Conservation (phyloP, 2,797 vertebrate genomes). For the Coregonus suidteri region DNA sequence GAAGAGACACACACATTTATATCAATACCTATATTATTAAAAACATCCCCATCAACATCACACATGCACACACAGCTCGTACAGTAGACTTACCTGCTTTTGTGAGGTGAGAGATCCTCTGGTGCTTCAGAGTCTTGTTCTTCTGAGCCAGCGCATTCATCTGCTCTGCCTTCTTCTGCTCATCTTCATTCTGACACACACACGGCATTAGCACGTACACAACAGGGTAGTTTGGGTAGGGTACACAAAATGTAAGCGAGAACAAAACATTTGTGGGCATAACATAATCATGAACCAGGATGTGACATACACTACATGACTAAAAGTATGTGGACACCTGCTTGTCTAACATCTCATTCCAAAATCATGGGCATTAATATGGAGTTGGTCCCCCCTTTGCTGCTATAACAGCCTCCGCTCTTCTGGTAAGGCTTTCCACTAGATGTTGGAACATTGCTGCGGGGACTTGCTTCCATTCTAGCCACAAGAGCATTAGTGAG, state of each 20-base stretch:
- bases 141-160: constrained; percentile 13
- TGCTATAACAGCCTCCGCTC: too few species aligned
- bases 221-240: neutral
- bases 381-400: too few species aligned
- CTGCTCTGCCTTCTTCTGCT: constrained; percentile 27
- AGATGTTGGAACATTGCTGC: too few species aligned
- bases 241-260: neutral
- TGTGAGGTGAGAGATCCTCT: constrained; percentile 13
- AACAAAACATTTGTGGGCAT: too few species aligned
- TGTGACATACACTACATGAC: too few species aligned
- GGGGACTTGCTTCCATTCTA: too few species aligned
- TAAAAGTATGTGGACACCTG: too few species aligned
- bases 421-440: too few species aligned
- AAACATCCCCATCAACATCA: neutral
- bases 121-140: constrained; percentile 19
- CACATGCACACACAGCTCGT: neutral
- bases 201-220: too few species aligned
- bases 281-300: neutral
- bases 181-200: constrained; percentile 43
- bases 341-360: too few species aligned
- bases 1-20: neutral
- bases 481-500: too few species aligned
- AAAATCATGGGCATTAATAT: too few species aligned
- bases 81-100: constrained; percentile 39
- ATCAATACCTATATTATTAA: neutral